A percentile compares a stretch with the other conserved stretches of the same genome.
phyloP scores from a whole-genome alignment of 2,888 invertebrate species.

The Osmoderma eremita region DNA sequence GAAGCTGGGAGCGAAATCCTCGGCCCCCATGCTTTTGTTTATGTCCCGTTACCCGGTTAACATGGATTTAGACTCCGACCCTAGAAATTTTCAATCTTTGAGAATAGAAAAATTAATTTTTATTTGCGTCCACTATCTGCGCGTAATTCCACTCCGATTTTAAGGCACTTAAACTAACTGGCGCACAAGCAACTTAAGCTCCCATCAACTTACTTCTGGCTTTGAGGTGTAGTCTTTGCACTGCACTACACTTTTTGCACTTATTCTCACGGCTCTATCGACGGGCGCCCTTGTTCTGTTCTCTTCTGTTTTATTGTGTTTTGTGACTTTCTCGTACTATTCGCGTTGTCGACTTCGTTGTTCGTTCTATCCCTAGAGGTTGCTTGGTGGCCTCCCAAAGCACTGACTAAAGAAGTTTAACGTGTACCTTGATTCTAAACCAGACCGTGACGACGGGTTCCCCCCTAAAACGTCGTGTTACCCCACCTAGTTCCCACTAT shows the following conservation, averaged over 20 bases:
- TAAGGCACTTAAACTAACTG: not conserved
- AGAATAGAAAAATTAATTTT: slow-evolving; percentile 24
- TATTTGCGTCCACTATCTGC: slow-evolving; percentile 1
- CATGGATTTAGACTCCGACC: slow-evolving; percentile 62
- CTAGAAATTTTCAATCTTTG: slow-evolving; percentile 51
- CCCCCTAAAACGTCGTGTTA: slow-evolving; percentile 51
- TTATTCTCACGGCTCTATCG: slow-evolving; percentile 36
- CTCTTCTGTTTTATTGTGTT: slow-evolving; percentile 3
- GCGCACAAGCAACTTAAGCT: slow-evolving; percentile 13
- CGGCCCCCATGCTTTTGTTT: slow-evolving; percentile 77
- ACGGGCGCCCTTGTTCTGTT: slow-evolving; percentile 18
- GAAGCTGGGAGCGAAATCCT: slow-evolving; percentile 98
- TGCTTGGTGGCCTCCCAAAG: slow-evolving; percentile 64
- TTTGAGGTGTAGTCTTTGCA: slow-evolving; percentile 4
- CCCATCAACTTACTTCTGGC: slow-evolving; percentile 25
- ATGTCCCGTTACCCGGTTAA: slow-evolving; percentile 57
- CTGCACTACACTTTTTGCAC: slow-evolving; percentile 46
- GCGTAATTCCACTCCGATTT: slow-evolving; percentile 6
- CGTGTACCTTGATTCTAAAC: slow-evolving; percentile 62
- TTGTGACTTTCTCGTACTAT: slow-evolving; percentile 43
- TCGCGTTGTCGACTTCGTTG: slow-evolving; percentile 61
- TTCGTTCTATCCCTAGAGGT: slow-evolving; percentile 63
- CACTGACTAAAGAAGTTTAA: slow-evolving; percentile 63
- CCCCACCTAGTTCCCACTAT: slow-evolving; percentile 49
- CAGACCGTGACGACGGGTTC: slow-evolving; percentile 57